Conservation (phyloP, 23 tunicate genomes). For the Diplosoma virens region DNA sequence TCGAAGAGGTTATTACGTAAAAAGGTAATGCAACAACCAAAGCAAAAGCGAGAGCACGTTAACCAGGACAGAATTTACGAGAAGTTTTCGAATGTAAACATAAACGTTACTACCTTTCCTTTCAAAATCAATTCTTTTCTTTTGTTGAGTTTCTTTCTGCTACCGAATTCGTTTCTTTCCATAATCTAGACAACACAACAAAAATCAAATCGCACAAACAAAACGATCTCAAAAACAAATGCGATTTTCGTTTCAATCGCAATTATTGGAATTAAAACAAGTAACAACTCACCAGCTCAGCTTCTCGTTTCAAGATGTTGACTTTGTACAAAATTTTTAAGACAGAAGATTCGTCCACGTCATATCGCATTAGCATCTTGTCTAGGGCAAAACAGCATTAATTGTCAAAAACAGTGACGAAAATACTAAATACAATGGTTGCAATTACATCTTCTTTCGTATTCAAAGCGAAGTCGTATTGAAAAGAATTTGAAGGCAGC, state of each 20-base stretch:
- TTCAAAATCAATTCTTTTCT: conserved; percentile 66
- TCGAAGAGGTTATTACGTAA: no score
- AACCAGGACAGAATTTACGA: not conserved
- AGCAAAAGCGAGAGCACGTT: no score
- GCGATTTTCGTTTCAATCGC: not conserved
- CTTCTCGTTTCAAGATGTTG: conserved; percentile 79
- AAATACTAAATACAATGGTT: no score
- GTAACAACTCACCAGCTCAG: conserved; percentile 58
- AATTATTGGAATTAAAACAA: not conserved
- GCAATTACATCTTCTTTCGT: no score
- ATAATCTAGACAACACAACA: conserved; percentile 8
- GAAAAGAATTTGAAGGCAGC: not conserved
- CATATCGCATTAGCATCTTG: conserved; percentile 74
- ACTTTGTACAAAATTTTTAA: conserved; percentile 76
- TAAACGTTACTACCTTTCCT: conserved; percentile 50
- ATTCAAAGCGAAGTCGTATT: no score
- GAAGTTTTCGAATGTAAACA: not conserved
- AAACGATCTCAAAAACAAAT: not conserved
- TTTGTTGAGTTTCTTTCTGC: conserved; percentile 59
- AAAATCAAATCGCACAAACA: not conserved
- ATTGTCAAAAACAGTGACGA: no score
- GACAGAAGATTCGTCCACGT: conserved; percentile 75
- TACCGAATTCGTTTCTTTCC: conserved; percentile 74
- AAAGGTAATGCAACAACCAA: no score
- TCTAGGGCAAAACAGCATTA: no score